Evolutionary conservation across 1,140 invertebrate species (phyloP).

Genomic region (Aphelenchoides avenae): DNA sequence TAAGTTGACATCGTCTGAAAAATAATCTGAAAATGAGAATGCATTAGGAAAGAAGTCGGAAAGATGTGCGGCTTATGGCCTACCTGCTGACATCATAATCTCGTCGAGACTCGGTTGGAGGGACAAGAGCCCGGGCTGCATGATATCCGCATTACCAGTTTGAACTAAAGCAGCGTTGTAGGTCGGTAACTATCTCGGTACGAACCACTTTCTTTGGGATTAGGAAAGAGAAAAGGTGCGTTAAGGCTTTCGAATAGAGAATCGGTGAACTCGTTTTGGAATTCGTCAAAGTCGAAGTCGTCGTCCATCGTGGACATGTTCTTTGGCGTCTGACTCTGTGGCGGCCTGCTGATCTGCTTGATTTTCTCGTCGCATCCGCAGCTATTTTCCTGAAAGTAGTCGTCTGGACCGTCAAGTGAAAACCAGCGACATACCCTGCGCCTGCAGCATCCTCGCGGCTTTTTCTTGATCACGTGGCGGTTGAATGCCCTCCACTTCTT

Average conservation of each 20-base stretch:
- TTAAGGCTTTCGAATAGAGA: constrained; percentile 65
- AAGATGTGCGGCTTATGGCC: background rate
- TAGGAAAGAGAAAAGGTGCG: constrained; percentile 90
- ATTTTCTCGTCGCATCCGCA: constrained; percentile 40
- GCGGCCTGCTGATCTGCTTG: constrained; percentile 16
- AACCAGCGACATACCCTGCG: constrained; percentile 38
- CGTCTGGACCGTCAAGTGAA: background rate
- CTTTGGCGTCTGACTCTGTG: constrained; percentile 52
- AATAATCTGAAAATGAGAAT: constrained; percentile 9
- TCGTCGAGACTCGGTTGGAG: constrained; percentile 94
- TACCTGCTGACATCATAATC: constrained; percentile 68
- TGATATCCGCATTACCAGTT: constrained; percentile 81
- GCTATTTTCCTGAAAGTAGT: constrained; percentile 41
- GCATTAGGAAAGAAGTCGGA: no score
- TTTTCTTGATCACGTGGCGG: constrained; percentile 27
- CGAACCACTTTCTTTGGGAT: constrained; percentile 88
- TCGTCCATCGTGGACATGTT: constrained; percentile 37
- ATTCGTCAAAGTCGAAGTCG: constrained; percentile 44
- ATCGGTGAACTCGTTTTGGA: constrained; percentile 57
- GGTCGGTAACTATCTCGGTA: no score
- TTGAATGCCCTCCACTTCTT: constrained; percentile 84
- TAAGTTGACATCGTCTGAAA: constrained; percentile 16
- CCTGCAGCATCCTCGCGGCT: constrained; percentile 27
- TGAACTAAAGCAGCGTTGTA: constrained; percentile 65
- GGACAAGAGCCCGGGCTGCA: constrained; percentile 92